phyloP scores from a whole-genome alignment of 2,797 vertebrate species.

The Sebastes oblongus region DNA sequence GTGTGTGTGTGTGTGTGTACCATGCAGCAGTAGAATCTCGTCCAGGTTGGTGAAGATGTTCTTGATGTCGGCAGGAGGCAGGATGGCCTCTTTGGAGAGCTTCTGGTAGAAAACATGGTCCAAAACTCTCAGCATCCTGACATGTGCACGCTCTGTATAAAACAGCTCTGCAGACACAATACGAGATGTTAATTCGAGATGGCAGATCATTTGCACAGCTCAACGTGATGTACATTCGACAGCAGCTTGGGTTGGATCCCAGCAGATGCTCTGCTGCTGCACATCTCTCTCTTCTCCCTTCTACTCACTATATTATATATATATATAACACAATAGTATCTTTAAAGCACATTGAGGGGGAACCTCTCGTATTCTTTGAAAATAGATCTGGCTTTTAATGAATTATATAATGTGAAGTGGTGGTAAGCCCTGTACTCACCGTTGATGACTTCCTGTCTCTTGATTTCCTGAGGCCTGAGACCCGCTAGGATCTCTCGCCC shows the following conservation, averaged over 20 bases:
- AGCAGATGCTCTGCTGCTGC: neutral
- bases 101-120: constrained; percentile 93
- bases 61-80: constrained; percentile 86
- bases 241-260: neutral
- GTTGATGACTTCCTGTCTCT: constrained; percentile 95
- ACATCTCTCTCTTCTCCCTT: neutral
- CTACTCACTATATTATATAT: neutral
- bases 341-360: neutral
- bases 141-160: constrained; percentile 92
- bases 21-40: constrained; percentile 91
- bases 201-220: neutral
- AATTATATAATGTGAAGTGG: neutral
- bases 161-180: constrained; percentile 85
- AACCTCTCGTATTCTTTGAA: neutral
- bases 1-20: constrained; percentile 66
- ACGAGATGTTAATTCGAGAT: neutral
- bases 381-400: neutral
- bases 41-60: constrained; percentile 95
- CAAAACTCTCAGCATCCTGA: constrained; percentile 90
- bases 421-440: constrained; percentile 78
- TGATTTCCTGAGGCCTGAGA: constrained; percentile 91
- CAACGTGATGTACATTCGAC: neutral
- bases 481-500: constrained; percentile 88
- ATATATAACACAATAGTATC: neutral
- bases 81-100: constrained; percentile 87